Conservation (phyloP, 2,113 vertebrate species). For the Scomber colias region DNA sequence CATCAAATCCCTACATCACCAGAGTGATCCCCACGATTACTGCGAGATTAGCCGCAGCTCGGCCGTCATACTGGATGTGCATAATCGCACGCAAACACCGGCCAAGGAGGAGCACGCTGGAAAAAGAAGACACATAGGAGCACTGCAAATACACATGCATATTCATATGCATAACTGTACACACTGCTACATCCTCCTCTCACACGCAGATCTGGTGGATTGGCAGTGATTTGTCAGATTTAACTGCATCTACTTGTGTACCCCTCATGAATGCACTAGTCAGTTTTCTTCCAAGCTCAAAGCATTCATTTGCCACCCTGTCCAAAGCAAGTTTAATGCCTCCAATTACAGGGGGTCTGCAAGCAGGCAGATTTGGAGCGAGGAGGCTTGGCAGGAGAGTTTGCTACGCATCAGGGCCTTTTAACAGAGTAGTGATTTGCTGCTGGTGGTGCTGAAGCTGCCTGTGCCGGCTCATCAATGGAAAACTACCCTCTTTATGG, state of each 20-base stretch:
- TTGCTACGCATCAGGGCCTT: constrained; percentile 84
- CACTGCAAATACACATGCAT: background rate
- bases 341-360: constrained; percentile 84
- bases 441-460: constrained; percentile 74
- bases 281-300: constrained; percentile 79
- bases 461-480: constrained; percentile 81
- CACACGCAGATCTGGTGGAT: constrained; percentile 68
- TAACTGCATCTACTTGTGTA: constrained; percentile 74
- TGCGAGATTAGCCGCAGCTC: constrained; percentile 66
- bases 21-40: constrained; percentile 65
- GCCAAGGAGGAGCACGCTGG: constrained; percentile 34
- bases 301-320: constrained; percentile 79
- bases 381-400: constrained; percentile 81
- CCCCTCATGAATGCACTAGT: constrained; percentile 77
- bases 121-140: background rate
- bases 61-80: constrained; percentile 28
- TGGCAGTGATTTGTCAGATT: constrained; percentile 80
- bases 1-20: constrained; percentile 57
- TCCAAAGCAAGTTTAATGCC: constrained; percentile 86
- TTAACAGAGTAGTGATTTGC: constrained; percentile 85
- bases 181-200: background rate
- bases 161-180: constrained; percentile 32
- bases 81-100: constrained; percentile 47
- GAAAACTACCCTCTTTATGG: constrained; percentile 79
- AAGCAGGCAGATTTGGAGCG: constrained; percentile 82